A percentile compares a stretch with the other conserved stretches of the same genome.
These are phyloP conservation scores for Athene cunicularia DNA, from an alignment of 2,113 vertebrate genomes.

Conservation along the genomic window DNA sequence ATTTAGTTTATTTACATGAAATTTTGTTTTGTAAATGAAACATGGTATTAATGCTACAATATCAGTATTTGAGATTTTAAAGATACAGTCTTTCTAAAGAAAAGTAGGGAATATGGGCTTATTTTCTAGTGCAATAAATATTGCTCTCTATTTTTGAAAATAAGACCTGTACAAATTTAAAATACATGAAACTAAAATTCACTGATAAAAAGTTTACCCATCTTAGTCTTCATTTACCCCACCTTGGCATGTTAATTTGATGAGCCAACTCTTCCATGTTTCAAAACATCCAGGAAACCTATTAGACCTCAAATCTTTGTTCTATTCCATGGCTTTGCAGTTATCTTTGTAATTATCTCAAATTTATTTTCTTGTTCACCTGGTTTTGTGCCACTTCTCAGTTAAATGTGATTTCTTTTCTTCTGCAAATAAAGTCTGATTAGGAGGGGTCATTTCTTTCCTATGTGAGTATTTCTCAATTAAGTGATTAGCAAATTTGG, in stretches of 20 bases:
- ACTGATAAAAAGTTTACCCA: background rate
- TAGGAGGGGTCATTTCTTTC: background rate
- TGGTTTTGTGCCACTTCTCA: background rate
- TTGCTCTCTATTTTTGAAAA: background rate
- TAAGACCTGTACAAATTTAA: background rate
- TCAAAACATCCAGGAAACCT: background rate
- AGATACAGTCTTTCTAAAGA: background rate
- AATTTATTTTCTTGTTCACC: background rate
- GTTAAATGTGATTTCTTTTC: background rate
- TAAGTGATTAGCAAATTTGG: background rate
- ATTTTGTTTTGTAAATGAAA: background rate
- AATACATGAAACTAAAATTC: background rate
- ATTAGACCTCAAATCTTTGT: background rate
- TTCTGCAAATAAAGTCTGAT: conserved; percentile 2
- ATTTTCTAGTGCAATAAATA: background rate
- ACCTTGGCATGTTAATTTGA: background rate
- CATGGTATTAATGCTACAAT: background rate
- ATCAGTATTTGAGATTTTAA: background rate
- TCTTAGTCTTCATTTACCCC: background rate
- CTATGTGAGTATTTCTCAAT: background rate
- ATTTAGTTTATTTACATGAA: background rate
- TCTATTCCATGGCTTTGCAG: background rate
- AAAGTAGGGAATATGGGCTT: background rate
- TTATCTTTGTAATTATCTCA: background rate
- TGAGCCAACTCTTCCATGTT: background rate